Percentiles rank a stretch among this genome's conserved stretches.
These are phyloP conservation scores for Ammodytes dubius DNA, from an alignment of 2,113 vertebrate species.

Conservation along the genomic window DNA sequence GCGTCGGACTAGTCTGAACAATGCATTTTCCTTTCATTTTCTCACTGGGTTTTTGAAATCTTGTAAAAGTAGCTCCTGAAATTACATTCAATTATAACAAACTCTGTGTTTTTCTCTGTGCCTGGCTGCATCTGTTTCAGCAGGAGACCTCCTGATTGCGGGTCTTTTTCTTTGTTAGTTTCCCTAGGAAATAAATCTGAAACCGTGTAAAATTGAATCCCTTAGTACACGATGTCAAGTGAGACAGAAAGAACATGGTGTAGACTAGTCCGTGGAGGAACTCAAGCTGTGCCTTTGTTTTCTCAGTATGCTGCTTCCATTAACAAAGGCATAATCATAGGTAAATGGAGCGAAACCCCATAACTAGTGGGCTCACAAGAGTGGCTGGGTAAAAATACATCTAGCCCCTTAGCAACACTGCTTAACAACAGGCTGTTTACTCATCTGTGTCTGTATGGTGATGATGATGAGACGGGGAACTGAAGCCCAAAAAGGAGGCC, in stretches of 20 bases:
- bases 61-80: neutral
- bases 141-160: neutral
- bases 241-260: conserved; percentile 25
- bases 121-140: neutral
- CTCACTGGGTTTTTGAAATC: too few species aligned
- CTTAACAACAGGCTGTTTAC: conserved; percentile 68
- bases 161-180: neutral
- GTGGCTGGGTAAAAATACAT: conserved; percentile 67
- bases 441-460: conserved; percentile 30
- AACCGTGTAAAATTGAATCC: neutral
- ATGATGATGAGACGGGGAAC: neutral
- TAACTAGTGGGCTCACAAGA: conserved; percentile 50
- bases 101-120: neutral
- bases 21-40: too few species aligned
- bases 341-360: conserved; percentile 63
- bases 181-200: conserved; percentile 9
- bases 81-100: neutral
- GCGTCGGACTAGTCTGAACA: too few species aligned
- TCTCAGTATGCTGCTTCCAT: conserved; percentile 22
- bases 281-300: conserved; percentile 41
- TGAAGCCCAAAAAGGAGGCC: conserved; percentile 47
- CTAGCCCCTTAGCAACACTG: conserved; percentile 54
- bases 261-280: conserved; percentile 31
- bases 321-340: conserved; percentile 56
- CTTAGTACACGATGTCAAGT: neutral